Conservation (phyloP, 2,797 vertebrate species). For the Acipenser ruthenus region DNA sequence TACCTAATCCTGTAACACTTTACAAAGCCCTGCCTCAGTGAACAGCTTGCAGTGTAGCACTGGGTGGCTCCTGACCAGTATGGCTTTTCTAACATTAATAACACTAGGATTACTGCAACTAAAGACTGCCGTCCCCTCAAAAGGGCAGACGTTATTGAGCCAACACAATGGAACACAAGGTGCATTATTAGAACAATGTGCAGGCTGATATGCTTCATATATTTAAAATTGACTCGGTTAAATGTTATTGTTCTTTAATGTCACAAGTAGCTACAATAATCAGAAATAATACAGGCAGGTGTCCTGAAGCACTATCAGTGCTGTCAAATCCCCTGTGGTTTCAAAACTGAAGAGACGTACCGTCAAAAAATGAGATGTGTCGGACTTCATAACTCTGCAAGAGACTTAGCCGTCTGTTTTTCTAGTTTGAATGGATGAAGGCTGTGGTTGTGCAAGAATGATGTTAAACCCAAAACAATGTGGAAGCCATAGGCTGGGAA, state of each 20-base stretch:
- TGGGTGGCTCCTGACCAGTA: neutral
- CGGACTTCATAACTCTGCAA: no score
- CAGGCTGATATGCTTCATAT: neutral
- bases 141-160: slow-evolving; percentile 1
- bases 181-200: neutral
- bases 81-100: neutral
- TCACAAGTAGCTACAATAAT: neutral
- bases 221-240: slow-evolving; percentile 1
- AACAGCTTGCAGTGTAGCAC: neutral
- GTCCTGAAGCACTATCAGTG: neutral
- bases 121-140: neutral
- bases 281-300: slow-evolving; percentile 1
- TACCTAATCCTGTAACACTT: neutral
- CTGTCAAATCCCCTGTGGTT: neutral
- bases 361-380: neutral
- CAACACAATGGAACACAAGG: neutral
- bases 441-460: no score
- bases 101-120: neutral
- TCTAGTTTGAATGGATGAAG: no score
- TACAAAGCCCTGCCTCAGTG: neutral
- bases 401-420: no score
- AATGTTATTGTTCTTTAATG: slow-evolving; percentile 3
- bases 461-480: no score
- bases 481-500: no score
- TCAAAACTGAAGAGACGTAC: slow-evolving; percentile 7